Conservation (phyloP, 1,140 invertebrate genomes). For the Rhyacophila brunnea region DNA sequence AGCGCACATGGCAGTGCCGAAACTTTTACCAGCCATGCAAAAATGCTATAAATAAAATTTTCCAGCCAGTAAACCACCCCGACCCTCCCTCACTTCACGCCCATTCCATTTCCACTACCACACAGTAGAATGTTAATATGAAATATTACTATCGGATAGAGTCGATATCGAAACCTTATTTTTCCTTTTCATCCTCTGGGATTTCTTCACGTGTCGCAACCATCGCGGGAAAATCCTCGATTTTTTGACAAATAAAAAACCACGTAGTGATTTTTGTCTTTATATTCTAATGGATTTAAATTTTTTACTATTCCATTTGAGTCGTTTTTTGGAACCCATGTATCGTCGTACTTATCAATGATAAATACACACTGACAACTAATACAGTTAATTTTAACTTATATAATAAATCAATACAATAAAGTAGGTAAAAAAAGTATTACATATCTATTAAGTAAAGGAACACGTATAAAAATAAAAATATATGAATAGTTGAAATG, state of each 20-base stretch:
- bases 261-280: too few species aligned
- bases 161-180: constrained; percentile 15
- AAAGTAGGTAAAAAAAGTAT: too few species aligned
- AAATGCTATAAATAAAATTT: constrained; percentile 22
- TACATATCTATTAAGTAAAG: too few species aligned
- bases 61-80: constrained; percentile 14
- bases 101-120: neutral
- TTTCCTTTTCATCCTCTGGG: constrained; percentile 13
- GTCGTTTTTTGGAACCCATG: too few species aligned
- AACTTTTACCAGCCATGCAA: constrained; percentile 20
- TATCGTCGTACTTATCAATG: too few species aligned
- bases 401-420: too few species aligned
- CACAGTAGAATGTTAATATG: constrained; percentile 19
- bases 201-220: constrained; percentile 15
- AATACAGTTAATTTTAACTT: too few species aligned
- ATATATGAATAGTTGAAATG: too few species aligned
- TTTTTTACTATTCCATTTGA: too few species aligned
- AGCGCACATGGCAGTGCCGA: neutral
- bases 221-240: constrained; percentile 13
- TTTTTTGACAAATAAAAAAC: neutral
- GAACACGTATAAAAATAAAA: too few species aligned
- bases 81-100: neutral
- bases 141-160: constrained; percentile 21
- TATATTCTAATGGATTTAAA: too few species aligned
- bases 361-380: too few species aligned